phyloP scores from a whole-genome alignment of 2,797 vertebrate genomes.

The Eutrigla gurnardus region DNA sequence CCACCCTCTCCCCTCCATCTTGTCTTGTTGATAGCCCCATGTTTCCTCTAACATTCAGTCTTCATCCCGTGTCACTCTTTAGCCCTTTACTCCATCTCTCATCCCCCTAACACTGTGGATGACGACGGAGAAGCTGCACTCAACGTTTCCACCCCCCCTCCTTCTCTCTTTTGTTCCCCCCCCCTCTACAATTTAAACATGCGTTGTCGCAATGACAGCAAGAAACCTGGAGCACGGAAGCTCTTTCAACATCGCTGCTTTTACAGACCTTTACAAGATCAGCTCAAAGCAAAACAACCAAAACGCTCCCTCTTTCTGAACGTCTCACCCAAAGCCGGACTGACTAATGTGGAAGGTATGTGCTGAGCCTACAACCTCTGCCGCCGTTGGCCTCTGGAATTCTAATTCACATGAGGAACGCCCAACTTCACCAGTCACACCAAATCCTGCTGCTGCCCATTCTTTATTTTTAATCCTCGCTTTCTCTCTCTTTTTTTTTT shows the following conservation, averaged over 20 bases:
- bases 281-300: constrained; percentile 50
- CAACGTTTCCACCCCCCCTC: constrained; percentile 6
- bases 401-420: constrained; percentile 79
- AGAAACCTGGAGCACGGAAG: background rate
- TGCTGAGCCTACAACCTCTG: constrained; percentile 83
- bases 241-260: constrained; percentile 21
- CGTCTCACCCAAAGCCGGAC: constrained; percentile 65
- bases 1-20: background rate
- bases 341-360: constrained; percentile 87
- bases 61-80: background rate
- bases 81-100: constrained; percentile 11
- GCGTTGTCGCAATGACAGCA: constrained; percentile 17
- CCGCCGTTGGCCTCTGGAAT: constrained; percentile 79
- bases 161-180: constrained; percentile 7
- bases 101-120: constrained; percentile 1
- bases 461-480: constrained; percentile 69
- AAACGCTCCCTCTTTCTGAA: constrained; percentile 58
- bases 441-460: constrained; percentile 67
- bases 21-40: background rate
- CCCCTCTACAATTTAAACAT: constrained; percentile 7
- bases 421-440: constrained; percentile 77
- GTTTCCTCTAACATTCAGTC: constrained; percentile 14
- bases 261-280: constrained; percentile 38
- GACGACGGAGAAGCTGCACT: constrained; percentile 17
- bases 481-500: background rate